Evolutionary conservation across 2,888 invertebrate species (phyloP), one percentile per base, ranked within the genome.

Genomic region (Aphidius colemani): DNA sequence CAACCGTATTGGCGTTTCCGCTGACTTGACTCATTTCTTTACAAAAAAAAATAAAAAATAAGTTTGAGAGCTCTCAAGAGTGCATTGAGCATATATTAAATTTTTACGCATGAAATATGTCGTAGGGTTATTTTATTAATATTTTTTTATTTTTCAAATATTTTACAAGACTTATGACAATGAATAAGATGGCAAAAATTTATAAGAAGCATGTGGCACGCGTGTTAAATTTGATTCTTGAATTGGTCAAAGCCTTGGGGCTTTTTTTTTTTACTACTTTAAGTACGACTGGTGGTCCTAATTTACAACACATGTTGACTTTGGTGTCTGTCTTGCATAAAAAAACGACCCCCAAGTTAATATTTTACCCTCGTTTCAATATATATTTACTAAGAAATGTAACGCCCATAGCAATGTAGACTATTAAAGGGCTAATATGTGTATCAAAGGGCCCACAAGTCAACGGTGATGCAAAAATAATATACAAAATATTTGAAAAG

Each of bases 31-130:
- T 49, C 5, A 30, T 5, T 30, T 30, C 30, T 30, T 30, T 30
- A 30, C 0, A 30, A 4, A 30, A 41, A 30, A 30, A 30, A 5
- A 0, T 5, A 30, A 30, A 30, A 30, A 3, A 30, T 0, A 30
- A 30, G 4, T 53, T 58, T 10, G 41, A 50, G 40, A 45, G 49
- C 49, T 48, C 59, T 64, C 48, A 48, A 64, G 55, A 66, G 53
- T 53, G 56, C 63, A 61, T 48, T 43, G 63, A 39, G 46, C 45
- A 63, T 67, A 71, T 72, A 75, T 73, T 68, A 75, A 76, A 75
- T 75, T 69, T 72, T 73, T 69, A 75, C 71, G 75, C 68, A 68
- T 67, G 69, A 70, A 67, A 30, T 59, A 59, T 50, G 44, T 44
- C 59, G 49, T 41, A 18, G 48, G 56, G 53, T 49, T 41, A 39